Percentiles rank a stretch among this genome's conserved stretches.
Evolutionary conservation across 2,113 vertebrate species (phyloP).

Genomic region (Platysteira castanea): DNA sequence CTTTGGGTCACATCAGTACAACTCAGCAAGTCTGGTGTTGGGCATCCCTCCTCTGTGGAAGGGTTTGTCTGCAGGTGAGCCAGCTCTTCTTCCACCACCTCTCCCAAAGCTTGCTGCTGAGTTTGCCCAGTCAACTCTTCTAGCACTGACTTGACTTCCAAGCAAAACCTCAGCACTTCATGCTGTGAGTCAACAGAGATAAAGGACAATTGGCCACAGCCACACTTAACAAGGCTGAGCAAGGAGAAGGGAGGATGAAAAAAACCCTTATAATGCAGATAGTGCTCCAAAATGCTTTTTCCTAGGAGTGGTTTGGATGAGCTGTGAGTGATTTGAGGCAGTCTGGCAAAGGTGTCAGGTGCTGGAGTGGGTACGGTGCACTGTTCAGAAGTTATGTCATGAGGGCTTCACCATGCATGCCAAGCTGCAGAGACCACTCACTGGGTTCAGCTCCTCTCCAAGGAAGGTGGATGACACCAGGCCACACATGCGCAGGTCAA

Average conservation of each 20-base stretch:
- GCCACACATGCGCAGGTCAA: rapidly evolving
- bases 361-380: neutral
- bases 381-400: neutral
- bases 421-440: neutral
- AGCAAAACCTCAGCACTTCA: neutral
- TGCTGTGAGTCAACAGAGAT: neutral
- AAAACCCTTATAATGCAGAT: neutral
- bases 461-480: neutral
- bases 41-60: neutral
- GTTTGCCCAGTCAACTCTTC: neutral
- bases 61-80: neutral
- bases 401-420: neutral
- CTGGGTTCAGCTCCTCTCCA: neutral
- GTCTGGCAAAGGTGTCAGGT: neutral
- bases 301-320: neutral
- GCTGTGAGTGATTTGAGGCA: neutral
- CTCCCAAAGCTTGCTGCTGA: neutral
- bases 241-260: neutral
- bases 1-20: neutral
- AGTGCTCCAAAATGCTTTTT: neutral
- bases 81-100: neutral
- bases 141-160: neutral
- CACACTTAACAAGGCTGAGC: neutral
- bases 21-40: neutral
- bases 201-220: neutral